These are phyloP conservation scores for Mormyrus lacerda DNA, from an alignment of 2,113 vertebrate species.

Conservation along the genomic window DNA sequence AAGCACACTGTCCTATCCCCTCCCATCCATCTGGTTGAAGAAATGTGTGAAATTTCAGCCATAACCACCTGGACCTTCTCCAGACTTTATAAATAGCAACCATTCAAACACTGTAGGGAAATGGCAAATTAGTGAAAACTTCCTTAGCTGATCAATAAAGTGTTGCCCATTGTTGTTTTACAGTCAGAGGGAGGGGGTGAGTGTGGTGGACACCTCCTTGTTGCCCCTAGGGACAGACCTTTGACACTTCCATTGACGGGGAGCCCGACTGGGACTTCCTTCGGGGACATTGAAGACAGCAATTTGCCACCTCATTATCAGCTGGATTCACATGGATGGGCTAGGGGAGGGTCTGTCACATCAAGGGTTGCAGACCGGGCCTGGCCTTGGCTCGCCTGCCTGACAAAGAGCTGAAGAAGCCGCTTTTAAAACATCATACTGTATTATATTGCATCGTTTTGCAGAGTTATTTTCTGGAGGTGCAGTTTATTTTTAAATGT, in stretches of 20 bases:
- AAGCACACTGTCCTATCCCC: neutral
- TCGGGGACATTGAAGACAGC: slow-evolving; percentile 51
- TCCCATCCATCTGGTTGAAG: neutral
- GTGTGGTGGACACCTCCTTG: slow-evolving; percentile 16
- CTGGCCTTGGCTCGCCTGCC: slow-evolving; percentile 27
- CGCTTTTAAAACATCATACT: neutral
- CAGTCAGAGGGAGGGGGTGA: slow-evolving; percentile 45
- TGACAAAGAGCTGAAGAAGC: neutral
- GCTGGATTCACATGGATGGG: slow-evolving; percentile 61
- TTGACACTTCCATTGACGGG: slow-evolving; percentile 52
- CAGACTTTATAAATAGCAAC: neutral
- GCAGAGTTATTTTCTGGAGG: neutral
- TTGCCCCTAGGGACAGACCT: slow-evolving; percentile 47
- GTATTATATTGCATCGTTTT: neutral
- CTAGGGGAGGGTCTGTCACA: slow-evolving; percentile 44
- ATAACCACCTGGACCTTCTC: neutral
- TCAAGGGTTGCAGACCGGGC: slow-evolving; percentile 35
- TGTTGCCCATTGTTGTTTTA: slow-evolving; percentile 51
- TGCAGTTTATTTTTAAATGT: neutral
- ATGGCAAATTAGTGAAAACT: slow-evolving; percentile 47
- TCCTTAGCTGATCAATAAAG: slow-evolving; percentile 62
- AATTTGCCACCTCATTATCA: slow-evolving; percentile 71
- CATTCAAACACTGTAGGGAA: slow-evolving; percentile 4
- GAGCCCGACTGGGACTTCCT: slow-evolving; percentile 54
- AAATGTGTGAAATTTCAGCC: neutral